Base-by-base conservation (phyloP, 2,888 invertebrate genomes). In the Dynastes hyllus region DNA sequence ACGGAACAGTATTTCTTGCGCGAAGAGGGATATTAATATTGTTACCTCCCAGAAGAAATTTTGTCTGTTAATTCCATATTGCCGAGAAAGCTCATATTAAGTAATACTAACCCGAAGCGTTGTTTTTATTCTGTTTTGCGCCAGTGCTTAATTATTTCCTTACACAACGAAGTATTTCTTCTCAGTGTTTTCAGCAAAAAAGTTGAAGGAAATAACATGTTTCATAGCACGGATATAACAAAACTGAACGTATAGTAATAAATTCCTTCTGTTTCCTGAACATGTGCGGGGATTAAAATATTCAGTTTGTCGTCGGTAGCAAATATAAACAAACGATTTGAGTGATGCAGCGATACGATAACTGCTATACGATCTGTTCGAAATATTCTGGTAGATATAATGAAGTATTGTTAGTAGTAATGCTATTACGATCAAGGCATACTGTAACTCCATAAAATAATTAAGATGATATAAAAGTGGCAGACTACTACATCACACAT, bases 21-120 rank as follows among this genome's bases (percentile, higher is more conserved):
- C 22, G 40, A 66, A n/a, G 40, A 66, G 45, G 37, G 66, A 66
- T 66, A 66, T 66, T 66, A 66, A 66, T 66, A 40, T 66, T 66
- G 66, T 32, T 66, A 66, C 66, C 40, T 66, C 37, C n/a, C 5
- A 45, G 66, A 16, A 32, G 66, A 40, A 66, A 66, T 16, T 66
- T 66, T 2, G 40, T 51, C 51, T 69, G 27, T 11, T 69, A 51
- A 50, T 69, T 69, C 51, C 27, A 2, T 27, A 69, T 51, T 69
- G 22, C 66, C n/a, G n/a, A 51, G 27, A 51, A 51, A 51, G 51
- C 50, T 69, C 50, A 27, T 29, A 13, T 69, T 69, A 69, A 50
- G 22, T 69, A 51, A 69, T 51, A 50, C 6, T 13, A 66, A 40
- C 13, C 13, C 50, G 29, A 11, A 3, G 29, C 22, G 13, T 51